Base-by-base conservation (phyloP, 2,797 vertebrate genomes). In the Epinephelus coioides region DNA sequence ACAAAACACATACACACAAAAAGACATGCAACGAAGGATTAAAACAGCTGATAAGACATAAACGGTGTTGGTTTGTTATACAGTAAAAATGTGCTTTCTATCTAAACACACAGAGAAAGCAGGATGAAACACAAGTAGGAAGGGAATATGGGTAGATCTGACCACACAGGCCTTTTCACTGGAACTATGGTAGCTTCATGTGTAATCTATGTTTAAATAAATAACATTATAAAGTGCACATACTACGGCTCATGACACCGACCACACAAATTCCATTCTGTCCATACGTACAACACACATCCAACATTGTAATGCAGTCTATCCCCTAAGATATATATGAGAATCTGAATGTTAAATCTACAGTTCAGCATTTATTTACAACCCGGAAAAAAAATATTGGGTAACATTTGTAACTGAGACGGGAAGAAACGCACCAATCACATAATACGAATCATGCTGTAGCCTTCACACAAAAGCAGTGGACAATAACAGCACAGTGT, bases 161-260 rank as follows among this genome's bases (percentile, higher is more conserved):
- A 68, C 40, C 59, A 75, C 70, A 84, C 55, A 83, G 83, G 79
- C 47, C 54, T 78, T 67, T 81, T 68, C 67, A 77, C 61, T 75
- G 66, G 49, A 76, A 79, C 80, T 81, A 79, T 57, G n/a, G 23
- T 23, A 76, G 71, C n/a, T 84, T 83, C 21, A 64, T 73, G 50
- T 82, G 65, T 81, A 68, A 62, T 76, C 54, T 72, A 62, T 60
- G 56, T 85, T 88, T 71, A 71, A 89, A 92, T 90, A 88, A 91
- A 92, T 89, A 90, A 86, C 34, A 76, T 74, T 79, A 89, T 94
- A 95, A 96, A 95, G 94, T 90, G 93, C 94, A 89, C 83, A 86
- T 85, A 82, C 90, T 84, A 89, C 67, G 84, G 72, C 72, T 86
- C 82, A 85, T 82, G 71, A 89, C 85, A 69, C 76, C 18, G 30